Conservation (phyloP, 2,113 vertebrate species). For the Sander vitreus region DNA sequence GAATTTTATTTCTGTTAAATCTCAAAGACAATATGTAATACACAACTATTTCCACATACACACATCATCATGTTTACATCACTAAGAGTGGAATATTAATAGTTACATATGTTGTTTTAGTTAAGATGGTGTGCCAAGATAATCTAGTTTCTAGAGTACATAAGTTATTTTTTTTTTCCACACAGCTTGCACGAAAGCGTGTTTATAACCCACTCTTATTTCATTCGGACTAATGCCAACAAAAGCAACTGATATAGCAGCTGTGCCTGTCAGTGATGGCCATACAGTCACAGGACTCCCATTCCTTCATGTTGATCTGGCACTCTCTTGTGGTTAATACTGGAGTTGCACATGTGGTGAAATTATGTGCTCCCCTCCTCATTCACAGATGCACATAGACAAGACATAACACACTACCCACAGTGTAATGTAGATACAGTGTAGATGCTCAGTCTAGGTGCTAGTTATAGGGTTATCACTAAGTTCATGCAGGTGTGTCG, state of each 20-base stretch:
- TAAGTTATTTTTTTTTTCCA: neutral
- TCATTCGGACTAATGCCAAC: neutral
- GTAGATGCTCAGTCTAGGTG: no score
- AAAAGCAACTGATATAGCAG: constrained; percentile 18
- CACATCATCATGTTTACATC: neutral
- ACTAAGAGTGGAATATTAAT: neutral
- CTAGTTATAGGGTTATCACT: no score
- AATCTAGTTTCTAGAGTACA: neutral
- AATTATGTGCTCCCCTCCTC: neutral
- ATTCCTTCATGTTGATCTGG: neutral
- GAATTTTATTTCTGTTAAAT: neutral
- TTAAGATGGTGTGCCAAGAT: neutral
- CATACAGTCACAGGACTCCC: neutral
- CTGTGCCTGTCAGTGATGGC: neutral
- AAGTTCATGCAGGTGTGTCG: no score
- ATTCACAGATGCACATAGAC: neutral
- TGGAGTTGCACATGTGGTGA: constrained; percentile 19
- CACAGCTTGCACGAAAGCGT: neutral
- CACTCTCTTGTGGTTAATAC: constrained; percentile 32
- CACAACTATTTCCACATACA: neutral
- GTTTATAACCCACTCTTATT: neutral
- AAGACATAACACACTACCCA: neutral
- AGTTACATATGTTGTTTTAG: neutral
- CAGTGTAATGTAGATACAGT: no score
- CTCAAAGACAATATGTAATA: neutral